Evolutionary conservation across 2,888 invertebrate species (phyloP).

Genomic region (Oligia fasciuncula): DNA sequence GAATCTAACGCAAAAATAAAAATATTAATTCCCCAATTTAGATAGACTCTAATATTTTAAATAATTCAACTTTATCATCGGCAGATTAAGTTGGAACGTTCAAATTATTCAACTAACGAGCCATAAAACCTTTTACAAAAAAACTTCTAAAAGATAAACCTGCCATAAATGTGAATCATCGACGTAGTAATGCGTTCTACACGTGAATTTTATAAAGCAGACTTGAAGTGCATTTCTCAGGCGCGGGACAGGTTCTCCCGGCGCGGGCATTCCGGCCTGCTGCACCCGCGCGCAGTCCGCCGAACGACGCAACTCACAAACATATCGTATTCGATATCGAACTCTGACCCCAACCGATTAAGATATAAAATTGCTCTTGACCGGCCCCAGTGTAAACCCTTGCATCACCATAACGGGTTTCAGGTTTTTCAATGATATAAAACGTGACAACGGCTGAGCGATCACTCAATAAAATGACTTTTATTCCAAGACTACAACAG

Average conservation of each 20-base stretch:
- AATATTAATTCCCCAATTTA: conserved; percentile 22
- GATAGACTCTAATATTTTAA: conserved; percentile 25
- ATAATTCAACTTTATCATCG: conserved; percentile 32
- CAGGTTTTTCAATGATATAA: conserved; percentile 80
- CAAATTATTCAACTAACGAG: conserved; percentile 54
- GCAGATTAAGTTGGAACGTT: conserved; percentile 41
- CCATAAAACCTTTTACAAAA: conserved; percentile 43
- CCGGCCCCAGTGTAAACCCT: conserved; percentile 73
- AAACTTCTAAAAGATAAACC: conserved; percentile 62
- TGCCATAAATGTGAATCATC: conserved; percentile 70
- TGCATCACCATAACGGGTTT: conserved; percentile 77
- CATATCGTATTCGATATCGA: conserved; percentile 60
- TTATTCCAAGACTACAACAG: conserved; percentile 85
- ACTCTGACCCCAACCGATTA: conserved; percentile 76
- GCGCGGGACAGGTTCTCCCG: conserved; percentile 84
- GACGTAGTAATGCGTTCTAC: conserved; percentile 75
- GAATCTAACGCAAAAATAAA: conserved; percentile 32
- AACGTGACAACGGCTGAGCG: conserved; percentile 84
- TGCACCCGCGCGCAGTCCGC: conserved; percentile 67
- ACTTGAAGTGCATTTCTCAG: conserved; percentile 82
- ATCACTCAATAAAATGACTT: conserved; percentile 88
- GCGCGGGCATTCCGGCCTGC: conserved; percentile 85
- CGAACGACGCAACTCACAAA: conserved; percentile 67
- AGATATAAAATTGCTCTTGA: conserved; percentile 74
- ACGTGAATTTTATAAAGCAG: conserved; percentile 82